Conservation (phyloP, 30 jellyfish, hydroid and myxozoan genomes). For the Kudoa iwatai region DNA sequence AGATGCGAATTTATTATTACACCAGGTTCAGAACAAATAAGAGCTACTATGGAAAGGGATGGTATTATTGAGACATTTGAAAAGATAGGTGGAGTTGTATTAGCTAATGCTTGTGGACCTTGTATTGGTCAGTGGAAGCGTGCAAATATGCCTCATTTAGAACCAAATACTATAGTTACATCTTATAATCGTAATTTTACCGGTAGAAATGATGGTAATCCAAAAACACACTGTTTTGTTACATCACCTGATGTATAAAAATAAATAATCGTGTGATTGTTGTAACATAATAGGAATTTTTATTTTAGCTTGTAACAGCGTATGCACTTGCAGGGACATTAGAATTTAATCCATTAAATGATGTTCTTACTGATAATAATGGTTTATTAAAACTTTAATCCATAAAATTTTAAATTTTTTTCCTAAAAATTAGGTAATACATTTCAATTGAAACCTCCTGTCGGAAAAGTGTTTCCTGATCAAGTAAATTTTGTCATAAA, state of each 20-base stretch:
- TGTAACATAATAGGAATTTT: too few species aligned
- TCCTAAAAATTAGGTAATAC: slow-evolving; percentile 22
- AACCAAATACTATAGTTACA: slow-evolving; percentile 65
- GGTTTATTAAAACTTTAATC: too few species aligned
- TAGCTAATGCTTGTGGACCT: slow-evolving; percentile 99
- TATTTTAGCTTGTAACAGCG: too few species aligned
- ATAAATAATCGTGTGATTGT: too few species aligned
- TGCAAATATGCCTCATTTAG: slow-evolving; percentile 80
- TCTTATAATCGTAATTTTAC: slow-evolving; percentile 93
- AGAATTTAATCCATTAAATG: slow-evolving; percentile 52
- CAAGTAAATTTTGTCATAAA: too few species aligned
- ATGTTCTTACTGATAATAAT: slow-evolving; percentile 33
- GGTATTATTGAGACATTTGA: slow-evolving; percentile 60
- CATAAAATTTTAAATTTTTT: too few species aligned
- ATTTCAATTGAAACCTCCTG: slow-evolving; percentile 51
- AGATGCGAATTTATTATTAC: slow-evolving; percentile 75
- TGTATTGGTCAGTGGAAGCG: slow-evolving; percentile 99
- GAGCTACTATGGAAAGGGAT: slow-evolving; percentile 93
- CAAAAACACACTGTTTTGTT: slow-evolving; percentile 77
- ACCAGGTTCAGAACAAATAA: slow-evolving; percentile 96
- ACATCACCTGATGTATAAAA: slow-evolving; percentile 94
- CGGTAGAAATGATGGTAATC: slow-evolving; percentile 82
- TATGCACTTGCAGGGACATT: slow-evolving; percentile 66
- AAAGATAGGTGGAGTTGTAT: slow-evolving; percentile 65
- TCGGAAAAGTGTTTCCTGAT: slow-evolving; percentile 67